phyloP scores from a whole-genome alignment of 2,888 invertebrate genomes.

The Biston stratarius region DNA sequence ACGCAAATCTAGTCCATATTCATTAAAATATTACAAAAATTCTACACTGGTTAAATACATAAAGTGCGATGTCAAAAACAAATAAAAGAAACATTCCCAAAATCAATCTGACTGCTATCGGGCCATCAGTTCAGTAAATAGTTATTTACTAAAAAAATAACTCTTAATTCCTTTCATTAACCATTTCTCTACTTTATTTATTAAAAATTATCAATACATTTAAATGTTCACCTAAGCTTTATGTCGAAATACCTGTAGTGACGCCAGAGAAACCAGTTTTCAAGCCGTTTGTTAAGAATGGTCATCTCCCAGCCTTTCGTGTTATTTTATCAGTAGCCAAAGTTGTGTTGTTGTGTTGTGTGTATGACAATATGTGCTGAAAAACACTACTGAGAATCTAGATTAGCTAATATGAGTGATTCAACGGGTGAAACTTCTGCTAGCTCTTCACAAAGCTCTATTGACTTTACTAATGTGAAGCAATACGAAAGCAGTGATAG shows the following conservation, averaged over 20 bases:
- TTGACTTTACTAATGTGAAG: background rate
- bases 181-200: too few species aligned
- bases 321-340: background rate
- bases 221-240: background rate
- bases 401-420: constrained; percentile 2
- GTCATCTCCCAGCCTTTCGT: background rate
- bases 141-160: too few species aligned
- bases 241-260: background rate
- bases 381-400: background rate
- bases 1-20: too few species aligned
- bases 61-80: too few species aligned
- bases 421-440: background rate
- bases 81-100: too few species aligned
- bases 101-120: too few species aligned
- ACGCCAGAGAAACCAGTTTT: background rate
- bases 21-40: too few species aligned
- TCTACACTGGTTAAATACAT: too few species aligned
- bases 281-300: background rate
- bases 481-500: background rate
- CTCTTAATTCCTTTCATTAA: too few species aligned
- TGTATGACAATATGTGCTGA: background rate
- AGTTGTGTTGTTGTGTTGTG: too few species aligned
- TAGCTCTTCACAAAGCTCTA: constrained; percentile 4
- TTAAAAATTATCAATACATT: background rate
- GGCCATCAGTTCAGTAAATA: too few species aligned